Percentiles rank a stretch among this genome's conserved stretches.
Evolutionary conservation across 2,797 vertebrate species (phyloP).

Genomic region (Coracias cyanogaster): DNA sequence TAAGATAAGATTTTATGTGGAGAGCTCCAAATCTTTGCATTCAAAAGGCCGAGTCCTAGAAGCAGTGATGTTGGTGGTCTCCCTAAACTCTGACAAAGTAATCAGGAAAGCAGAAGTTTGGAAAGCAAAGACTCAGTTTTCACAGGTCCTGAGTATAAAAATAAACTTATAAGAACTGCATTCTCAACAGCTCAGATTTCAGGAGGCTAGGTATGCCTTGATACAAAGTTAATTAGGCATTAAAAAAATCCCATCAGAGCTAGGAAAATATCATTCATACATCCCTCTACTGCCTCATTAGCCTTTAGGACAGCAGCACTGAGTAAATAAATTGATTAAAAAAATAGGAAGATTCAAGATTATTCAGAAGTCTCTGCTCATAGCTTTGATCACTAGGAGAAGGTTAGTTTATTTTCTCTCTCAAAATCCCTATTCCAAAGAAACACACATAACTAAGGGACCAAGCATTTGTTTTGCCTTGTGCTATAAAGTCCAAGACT

Average conservation of each 20-base stretch:
- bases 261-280: constrained; percentile 28
- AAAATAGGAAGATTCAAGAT: not conserved
- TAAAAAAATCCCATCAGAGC: constrained; percentile 8
- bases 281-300: not conserved
- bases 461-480: not conserved
- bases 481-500: not conserved
- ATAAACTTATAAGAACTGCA: not conserved
- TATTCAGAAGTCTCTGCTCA: not conserved
- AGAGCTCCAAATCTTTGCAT: not conserved
- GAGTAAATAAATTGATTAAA: not conserved
- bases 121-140: not conserved
- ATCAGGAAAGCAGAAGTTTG: not conserved
- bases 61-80: not conserved
- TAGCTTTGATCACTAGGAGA: not conserved
- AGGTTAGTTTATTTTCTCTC: not conserved
- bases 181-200: not conserved
- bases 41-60: not conserved
- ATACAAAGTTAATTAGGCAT: constrained; percentile 1
- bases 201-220: not conserved
- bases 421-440: not conserved
- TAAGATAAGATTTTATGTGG: not conserved
- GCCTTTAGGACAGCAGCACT: constrained; percentile 13
- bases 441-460: fast-evolving
- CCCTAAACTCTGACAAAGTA: not conserved
- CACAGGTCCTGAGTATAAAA: not conserved